A percentile compares a stretch with the other conserved stretches of the same genome.
Evolutionary conservation across 2,888 invertebrate genomes (phyloP).

Genomic region (Drosophila anomalata): DNA sequence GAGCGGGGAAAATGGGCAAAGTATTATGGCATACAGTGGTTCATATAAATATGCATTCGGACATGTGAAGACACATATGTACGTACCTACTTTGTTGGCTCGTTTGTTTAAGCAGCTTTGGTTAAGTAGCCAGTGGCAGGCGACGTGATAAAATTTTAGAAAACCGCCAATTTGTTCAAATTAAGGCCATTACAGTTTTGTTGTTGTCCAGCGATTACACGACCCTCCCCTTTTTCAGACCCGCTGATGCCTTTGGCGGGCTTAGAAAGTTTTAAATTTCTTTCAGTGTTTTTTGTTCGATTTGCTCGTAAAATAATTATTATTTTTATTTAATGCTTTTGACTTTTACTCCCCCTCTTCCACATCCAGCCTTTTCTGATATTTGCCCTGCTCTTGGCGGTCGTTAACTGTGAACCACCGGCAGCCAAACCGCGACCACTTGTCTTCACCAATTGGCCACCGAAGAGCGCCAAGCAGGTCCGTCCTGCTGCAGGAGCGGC

Average conservation of each 20-base stretch:
- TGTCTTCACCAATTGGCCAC: conserved; percentile 75
- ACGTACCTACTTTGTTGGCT: conserved; percentile 33
- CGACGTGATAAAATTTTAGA: conserved; percentile 79
- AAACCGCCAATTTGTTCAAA: conserved; percentile 73
- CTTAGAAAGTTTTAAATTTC: conserved; percentile 63
- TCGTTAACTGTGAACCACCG: conserved; percentile 72
- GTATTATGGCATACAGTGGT: conserved; percentile 40
- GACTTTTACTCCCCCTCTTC: conserved; percentile 25
- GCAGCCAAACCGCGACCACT: conserved; percentile 62
- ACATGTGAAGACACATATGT: conserved; percentile 5
- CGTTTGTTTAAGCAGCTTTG: conserved; percentile 52
- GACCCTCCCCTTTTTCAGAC: conserved; percentile 22
- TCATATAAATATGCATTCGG: conserved; percentile 5
- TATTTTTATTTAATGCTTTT: conserved; percentile 36
- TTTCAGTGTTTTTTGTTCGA: conserved; percentile 31
- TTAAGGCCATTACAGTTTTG: conserved; percentile 66
- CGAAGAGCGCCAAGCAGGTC: conserved; percentile 66
- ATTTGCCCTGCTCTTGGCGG: conserved; percentile 54
- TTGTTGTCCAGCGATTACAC: conserved; percentile 51
- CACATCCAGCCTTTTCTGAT: conserved; percentile 48
- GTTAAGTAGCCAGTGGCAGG: conserved; percentile 48
- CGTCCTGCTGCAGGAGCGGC: conserved; percentile 46
- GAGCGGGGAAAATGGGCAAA: conserved; percentile 44
- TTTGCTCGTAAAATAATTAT: conserved; percentile 42
- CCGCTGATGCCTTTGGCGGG: conserved; percentile 27